Conservation (phyloP, 2,888 invertebrate species). For the Hoplodrina ambigua region DNA sequence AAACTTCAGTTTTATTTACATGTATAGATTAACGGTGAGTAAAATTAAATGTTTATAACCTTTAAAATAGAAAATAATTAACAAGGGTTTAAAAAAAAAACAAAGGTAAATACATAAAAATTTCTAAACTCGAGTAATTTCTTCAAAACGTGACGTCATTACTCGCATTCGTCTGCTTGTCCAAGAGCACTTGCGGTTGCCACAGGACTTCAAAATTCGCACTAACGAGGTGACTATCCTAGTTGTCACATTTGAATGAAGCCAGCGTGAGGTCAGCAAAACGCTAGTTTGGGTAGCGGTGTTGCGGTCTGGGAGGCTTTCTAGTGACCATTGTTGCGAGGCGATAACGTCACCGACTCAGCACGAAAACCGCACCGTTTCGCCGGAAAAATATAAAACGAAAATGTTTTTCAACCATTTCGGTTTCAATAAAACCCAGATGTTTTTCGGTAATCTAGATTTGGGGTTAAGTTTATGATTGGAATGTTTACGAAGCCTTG, state of each 20-base stretch:
- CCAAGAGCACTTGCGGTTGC: conserved; percentile 69
- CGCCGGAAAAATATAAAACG: conserved; percentile 28
- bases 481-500: not conserved
- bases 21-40: too few species aligned
- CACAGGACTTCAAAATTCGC: conserved; percentile 67
- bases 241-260: conserved; percentile 75
- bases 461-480: conserved; percentile 11
- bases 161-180: conserved; percentile 39
- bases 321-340: conserved; percentile 60
- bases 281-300: conserved; percentile 54
- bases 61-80: too few species aligned
- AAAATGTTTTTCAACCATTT: conserved; percentile 36
- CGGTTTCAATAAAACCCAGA: conserved; percentile 37
- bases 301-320: conserved; percentile 52
- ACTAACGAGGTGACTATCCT: conserved; percentile 78
- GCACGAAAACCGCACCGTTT: conserved; percentile 25
- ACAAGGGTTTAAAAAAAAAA: not conserved
- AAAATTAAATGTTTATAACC: too few species aligned
- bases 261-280: conserved; percentile 71
- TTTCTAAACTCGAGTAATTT: conserved; percentile 31
- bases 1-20: too few species aligned
- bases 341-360: conserved; percentile 54
- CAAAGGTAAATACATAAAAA: not conserved
- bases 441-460: conserved; percentile 36
- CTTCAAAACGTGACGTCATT: conserved; percentile 47